phyloP scores from a whole-genome alignment of 2,797 vertebrate species.

The Ctenopoma multispine region DNA sequence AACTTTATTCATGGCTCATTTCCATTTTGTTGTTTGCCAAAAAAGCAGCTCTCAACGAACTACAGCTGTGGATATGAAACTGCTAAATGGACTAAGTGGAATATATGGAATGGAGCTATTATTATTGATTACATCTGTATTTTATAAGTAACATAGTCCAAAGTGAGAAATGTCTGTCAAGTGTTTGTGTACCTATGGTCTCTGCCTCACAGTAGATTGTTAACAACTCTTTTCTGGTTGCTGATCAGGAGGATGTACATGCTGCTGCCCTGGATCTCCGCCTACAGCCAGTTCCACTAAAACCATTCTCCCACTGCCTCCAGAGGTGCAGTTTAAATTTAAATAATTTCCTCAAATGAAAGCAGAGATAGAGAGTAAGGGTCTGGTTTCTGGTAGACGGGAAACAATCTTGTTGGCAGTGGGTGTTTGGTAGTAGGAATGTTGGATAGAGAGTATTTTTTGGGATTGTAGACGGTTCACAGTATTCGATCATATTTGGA shows the following conservation, averaged over 20 bases:
- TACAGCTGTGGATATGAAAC: background rate
- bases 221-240: background rate
- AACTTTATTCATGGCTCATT: background rate
- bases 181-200: slow-evolving; percentile 1
- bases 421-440: slow-evolving; percentile 10
- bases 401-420: slow-evolving; percentile 64
- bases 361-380: background rate
- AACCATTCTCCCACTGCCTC: slow-evolving; percentile 10
- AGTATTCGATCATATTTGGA: slow-evolving; percentile 43
- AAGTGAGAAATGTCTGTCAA: background rate
- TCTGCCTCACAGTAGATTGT: background rate
- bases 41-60: slow-evolving; percentile 22
- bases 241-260: slow-evolving; percentile 2
- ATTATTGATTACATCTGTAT: slow-evolving; percentile 1
- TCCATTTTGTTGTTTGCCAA: background rate
- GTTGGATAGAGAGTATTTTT: slow-evolving; percentile 13
- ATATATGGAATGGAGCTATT: background rate
- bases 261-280: slow-evolving; percentile 6
- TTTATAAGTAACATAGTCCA: background rate
- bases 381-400: slow-evolving; percentile 9
- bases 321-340: slow-evolving; percentile 7
- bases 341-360: slow-evolving; percentile 11
- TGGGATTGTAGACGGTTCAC: slow-evolving; percentile 17
- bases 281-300: slow-evolving; percentile 19
- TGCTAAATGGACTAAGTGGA: background rate